Conservation (phyloP, 2,797 vertebrate species). For the Gouania willdenowi region DNA sequence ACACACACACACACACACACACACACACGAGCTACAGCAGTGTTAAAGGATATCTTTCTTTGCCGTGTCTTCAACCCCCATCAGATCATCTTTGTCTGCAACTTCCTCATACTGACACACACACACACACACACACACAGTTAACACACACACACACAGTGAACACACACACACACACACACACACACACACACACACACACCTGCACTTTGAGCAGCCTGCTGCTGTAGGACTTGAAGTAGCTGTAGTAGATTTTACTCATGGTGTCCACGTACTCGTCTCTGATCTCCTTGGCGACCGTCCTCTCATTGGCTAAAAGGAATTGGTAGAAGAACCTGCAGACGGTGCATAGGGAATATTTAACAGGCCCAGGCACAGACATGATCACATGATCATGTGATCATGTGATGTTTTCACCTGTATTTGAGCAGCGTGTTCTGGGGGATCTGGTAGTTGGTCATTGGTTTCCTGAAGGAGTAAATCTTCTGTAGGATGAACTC, state of each 20-base stretch:
- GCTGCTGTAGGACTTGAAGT: conserved; percentile 90
- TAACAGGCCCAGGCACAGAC: no score
- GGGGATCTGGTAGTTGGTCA: conserved; percentile 97
- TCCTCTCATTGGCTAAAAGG: conserved; percentile 86
- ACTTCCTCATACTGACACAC: conserved; percentile 86
- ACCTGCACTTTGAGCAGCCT: conserved; percentile 93
- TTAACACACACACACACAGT: not conserved
- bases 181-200: conserved; percentile 16
- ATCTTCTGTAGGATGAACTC: conserved; percentile 94
- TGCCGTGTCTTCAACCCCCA: conserved; percentile 92
- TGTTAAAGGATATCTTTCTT: conserved; percentile 87
- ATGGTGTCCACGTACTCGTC: conserved; percentile 92
- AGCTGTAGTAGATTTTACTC: conserved; percentile 91
- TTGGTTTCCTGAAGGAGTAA: conserved; percentile 91
- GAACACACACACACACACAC: conserved; percentile 76
- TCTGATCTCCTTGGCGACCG: conserved; percentile 87
- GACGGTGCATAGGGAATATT: not conserved
- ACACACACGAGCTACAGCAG: no score
- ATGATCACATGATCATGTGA: no score
- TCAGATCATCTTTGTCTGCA: conserved; percentile 91
- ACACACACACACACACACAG: not conserved
- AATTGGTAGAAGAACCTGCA: conserved; percentile 93
- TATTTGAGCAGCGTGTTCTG: conserved; percentile 91
- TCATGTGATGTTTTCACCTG: conserved; percentile 67
- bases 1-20: no score